Evolutionary conservation across 2,113 vertebrate species (phyloP), one percentile per base, ranked within the genome.

Genomic region (Apodemus speciosus): DNA sequence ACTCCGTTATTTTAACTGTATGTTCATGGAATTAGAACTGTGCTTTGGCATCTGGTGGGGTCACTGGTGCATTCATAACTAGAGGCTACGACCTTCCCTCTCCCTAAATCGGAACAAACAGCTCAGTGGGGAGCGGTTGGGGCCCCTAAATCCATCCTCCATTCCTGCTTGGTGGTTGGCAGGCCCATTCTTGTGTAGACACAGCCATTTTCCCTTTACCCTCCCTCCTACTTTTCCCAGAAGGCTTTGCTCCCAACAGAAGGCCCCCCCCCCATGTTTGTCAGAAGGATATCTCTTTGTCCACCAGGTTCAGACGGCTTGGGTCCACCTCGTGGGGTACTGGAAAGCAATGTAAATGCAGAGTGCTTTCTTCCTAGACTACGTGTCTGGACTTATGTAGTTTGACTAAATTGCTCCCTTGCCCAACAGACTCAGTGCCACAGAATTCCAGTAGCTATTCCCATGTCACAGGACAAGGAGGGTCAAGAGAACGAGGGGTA

Each of bases 381-480:
- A 76, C n/a, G 46, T 91, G 84, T 94, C 68, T 95, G 53, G 96
- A 95, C 95, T 90, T 94, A 96, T 83, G 88, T 81, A 69, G 83
- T 80, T 73, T 95, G 95, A 95, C 96, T 62, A 53, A 62, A 21
- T 83, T 90, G 96, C 95, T 96, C 96, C 89, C 51, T 88, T 85
- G 81, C 93, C 97, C 96, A 94, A 46, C 0, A 89, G 94, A 97
- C 92, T 95, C 38, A 66, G 91, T 76, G 87, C 92, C 96, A 94
- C 95, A 97, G 93, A 97, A 90, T 95, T 92, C 96, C 94, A 64
- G 93, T 89, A 87, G 51, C 95, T 92, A 83, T 91, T 92, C 85
- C 93, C 49, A 18, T 14, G 9, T 56, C 94, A 46, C 66, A 27
- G n/a, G 46, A 62, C 58, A n/a, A 40, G 46, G 64, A 89, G 91